Evolutionary conservation across 2,797 vertebrate species (phyloP), one percentile per base, ranked within the genome.

Genomic region (Melanotaenia maccullochi): DNA sequence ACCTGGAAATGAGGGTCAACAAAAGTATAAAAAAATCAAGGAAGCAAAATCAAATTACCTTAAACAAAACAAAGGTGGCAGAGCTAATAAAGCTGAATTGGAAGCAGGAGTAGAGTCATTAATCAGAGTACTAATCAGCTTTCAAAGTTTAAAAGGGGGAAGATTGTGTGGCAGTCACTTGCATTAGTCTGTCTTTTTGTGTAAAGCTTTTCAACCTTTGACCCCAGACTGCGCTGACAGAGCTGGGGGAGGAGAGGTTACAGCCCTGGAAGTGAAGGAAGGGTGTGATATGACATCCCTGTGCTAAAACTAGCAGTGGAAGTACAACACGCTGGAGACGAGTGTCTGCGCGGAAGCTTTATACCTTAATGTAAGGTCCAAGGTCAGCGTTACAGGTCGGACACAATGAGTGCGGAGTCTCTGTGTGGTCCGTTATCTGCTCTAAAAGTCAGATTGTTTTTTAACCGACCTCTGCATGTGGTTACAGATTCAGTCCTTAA

Each of bases 241-340:
- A 32, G 51, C 16, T 3, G 42, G 30, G 65, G 67, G 51, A 9
- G 44, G 65, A 14, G 66, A 62, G 86, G 84, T 86, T 78, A 79
- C 33, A 47, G 72, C 67, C 71, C 73, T 75, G 84, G 88, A 90
- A 87, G 85, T 92, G 71, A 73, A 85, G 81, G 59, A 71, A 16
- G 79, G 72, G 85, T 91, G 90, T 77, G 81, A 90, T 75, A 72
- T 93, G 87, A 84, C 93, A 83, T 85, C 60, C 65, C 59, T 11
- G 9, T 84, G 89, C 89, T 87, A 92, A 90, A 93, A 88, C 83
- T 91, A 85, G 90, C 89, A 79, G 82, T 90, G 86, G 88, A 92
- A 89, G 91, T 75, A 62, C 73, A 86, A 83, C 80, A 32, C 75
- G 1, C 75, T 61, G 60, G 66, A 68, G 82, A 76, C 32, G 58